Evolutionary conservation across 2,113 vertebrate species (phyloP).

Genomic region (Eudyptes chrysolophus): DNA sequence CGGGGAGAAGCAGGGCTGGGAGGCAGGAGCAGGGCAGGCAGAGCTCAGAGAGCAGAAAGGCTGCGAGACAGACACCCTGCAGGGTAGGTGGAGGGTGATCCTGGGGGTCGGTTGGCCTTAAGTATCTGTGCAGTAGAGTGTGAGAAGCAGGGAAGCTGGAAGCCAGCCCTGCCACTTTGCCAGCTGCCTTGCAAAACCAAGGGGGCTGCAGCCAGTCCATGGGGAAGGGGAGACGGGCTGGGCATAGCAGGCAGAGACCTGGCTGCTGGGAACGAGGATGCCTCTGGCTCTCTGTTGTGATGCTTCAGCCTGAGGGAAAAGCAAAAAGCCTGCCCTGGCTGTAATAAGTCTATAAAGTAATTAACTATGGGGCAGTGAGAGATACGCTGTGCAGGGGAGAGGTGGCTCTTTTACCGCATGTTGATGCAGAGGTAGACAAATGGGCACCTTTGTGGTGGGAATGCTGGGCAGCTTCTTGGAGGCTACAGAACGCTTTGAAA

Average conservation of each 20-base stretch:
- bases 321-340: background rate
- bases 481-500: background rate
- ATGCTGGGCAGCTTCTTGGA: background rate
- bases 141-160: background rate
- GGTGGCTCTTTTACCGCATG: background rate
- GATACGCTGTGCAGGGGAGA: background rate
- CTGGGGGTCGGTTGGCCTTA: background rate
- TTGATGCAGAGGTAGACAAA: background rate
- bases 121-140: too few relatives aligned
- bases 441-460: background rate
- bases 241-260: background rate
- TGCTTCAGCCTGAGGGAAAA: background rate
- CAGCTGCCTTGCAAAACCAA: background rate
- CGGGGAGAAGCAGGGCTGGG: background rate
- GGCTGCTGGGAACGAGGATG: background rate
- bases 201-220: background rate
- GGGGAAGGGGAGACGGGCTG: background rate
- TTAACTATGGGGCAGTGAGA: background rate
- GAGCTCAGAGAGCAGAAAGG: too few relatives aligned
- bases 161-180: background rate
- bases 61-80: background rate
- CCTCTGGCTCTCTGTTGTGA: background rate
- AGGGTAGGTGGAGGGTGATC: background rate
- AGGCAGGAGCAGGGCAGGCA: background rate
- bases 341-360: background rate